Conservation (phyloP, 2,113 vertebrate genomes). For the western clawed frog (Xenopus tropicalis) region UCB_Xtro_10.0 CM004445.2:73676501-73677000, state of each 20-base stretch:
- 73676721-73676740: neutral
- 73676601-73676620: no score
- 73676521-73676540: neutral
- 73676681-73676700: neutral
- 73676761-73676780: neutral
- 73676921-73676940: neutral
- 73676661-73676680: neutral
- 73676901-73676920: neutral
- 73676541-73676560: neutral
- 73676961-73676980: neutral
- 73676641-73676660: neutral
- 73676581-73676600: neutral
- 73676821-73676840: neutral
- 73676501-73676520: neutral
- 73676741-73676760: neutral
- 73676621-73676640: no score
- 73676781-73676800: neutral
- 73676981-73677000: neutral
- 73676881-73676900: neutral
- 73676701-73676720: no score
- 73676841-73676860: neutral
- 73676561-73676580: neutral
- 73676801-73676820: neutral
- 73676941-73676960: neutral
- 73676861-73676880: neutral